These are phyloP conservation scores for Cotesia congregata DNA, from an alignment of 2,888 invertebrate species.

Conservation along the genomic window DNA sequence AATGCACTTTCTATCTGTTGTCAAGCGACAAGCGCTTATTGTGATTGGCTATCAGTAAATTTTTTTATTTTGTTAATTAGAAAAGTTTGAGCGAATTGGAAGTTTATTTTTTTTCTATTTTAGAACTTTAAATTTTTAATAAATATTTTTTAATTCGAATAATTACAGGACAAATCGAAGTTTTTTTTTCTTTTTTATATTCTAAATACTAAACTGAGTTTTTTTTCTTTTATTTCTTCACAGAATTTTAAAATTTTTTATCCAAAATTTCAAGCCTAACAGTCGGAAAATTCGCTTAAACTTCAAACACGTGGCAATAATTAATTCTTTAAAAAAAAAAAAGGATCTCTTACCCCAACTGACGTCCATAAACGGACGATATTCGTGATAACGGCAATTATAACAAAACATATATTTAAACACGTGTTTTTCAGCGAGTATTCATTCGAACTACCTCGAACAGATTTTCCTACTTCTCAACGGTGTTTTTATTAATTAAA, in stretches of 20 bases:
- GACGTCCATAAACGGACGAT: slow-evolving; percentile 31
- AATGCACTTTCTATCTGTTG: background rate
- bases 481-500: slow-evolving; percentile 10
- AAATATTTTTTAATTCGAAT: no score
- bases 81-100: no score
- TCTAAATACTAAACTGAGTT: no score
- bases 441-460: slow-evolving; percentile 43
- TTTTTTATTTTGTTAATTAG: background rate
- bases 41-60: slow-evolving; percentile 18
- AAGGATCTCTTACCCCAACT: slow-evolving; percentile 34
- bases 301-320: slow-evolving; percentile 13
- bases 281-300: no score
- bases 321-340: slow-evolving; percentile 11
- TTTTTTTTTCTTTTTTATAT: no score
- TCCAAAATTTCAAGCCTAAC: no score
- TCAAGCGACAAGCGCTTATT: background rate
- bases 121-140: no score
- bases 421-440: slow-evolving; percentile 37
- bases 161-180: no score
- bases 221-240: no score
- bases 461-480: slow-evolving; percentile 27
- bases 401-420: background rate
- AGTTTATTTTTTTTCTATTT: no score
- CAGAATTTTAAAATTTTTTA: no score
- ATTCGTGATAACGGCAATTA: slow-evolving; percentile 36